phyloP scores from a whole-genome alignment of 2,888 invertebrate species.

The Allolobophora icterica region DNA sequence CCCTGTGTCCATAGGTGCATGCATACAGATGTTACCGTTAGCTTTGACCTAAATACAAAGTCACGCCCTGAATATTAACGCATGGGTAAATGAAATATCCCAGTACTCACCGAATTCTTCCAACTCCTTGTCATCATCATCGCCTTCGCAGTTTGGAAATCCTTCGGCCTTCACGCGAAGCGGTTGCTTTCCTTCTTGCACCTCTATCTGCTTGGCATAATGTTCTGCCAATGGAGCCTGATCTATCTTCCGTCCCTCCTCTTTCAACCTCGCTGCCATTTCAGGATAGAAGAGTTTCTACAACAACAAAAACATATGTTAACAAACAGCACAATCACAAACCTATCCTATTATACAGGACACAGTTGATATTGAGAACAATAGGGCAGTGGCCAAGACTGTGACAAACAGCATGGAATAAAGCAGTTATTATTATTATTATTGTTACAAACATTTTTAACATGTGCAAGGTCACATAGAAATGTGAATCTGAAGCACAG shows the following conservation, averaged over 20 bases:
- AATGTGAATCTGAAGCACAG: too few species aligned
- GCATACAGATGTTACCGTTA: not conserved
- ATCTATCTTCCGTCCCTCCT: not conserved
- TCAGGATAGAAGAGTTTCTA: conserved; percentile 3
- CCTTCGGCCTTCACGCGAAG: not conserved
- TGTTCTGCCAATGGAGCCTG: not conserved
- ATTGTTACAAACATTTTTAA: too few species aligned
- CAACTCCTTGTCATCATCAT: not conserved
- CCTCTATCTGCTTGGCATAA: conserved; percentile 4
- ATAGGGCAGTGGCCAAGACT: too few species aligned
- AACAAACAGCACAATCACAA: too few species aligned
- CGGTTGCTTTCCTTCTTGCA: not conserved
- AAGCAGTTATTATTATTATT: too few species aligned
- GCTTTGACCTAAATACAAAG: not conserved
- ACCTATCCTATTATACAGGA: too few species aligned
- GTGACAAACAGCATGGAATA: too few species aligned
- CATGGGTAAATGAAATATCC: not conserved
- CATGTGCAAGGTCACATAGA: too few species aligned
- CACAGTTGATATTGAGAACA: too few species aligned
- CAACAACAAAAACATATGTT: not conserved
- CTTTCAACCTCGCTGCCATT: not conserved
- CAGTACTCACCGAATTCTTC: not conserved
- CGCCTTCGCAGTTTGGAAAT: conserved; percentile 3
- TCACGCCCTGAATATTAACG: not conserved
- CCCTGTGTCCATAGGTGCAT: not conserved